Evolutionary conservation across 2,888 invertebrate genomes (phyloP).

Genomic region (Cotesia congregata): DNA sequence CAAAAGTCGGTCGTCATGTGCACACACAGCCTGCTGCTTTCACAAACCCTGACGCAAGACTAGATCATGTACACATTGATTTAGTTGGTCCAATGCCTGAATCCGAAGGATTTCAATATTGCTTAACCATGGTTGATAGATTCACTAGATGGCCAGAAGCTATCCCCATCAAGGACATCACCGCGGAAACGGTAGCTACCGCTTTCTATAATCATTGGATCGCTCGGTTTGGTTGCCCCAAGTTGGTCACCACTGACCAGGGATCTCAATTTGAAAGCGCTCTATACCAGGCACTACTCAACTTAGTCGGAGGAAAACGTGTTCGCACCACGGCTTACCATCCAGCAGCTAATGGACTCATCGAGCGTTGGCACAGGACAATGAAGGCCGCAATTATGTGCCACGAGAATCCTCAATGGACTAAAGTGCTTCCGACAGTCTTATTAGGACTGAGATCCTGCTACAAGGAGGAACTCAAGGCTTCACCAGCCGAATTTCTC

Average conservation of each 20-base stretch:
- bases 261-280: constrained; percentile 54
- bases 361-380: constrained; percentile 43
- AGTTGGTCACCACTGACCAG: constrained; percentile 56
- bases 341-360: constrained; percentile 53
- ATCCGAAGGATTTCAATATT: constrained; percentile 36
- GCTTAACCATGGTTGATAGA: constrained; percentile 42
- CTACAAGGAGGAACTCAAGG: constrained; percentile 22
- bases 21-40: constrained; percentile 40
- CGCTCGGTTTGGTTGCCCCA: constrained; percentile 50
- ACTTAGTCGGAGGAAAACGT: constrained; percentile 42
- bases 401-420: constrained; percentile 18
- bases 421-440: constrained; percentile 19
- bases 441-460: constrained; percentile 24
- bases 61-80: constrained; percentile 49
- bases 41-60: constrained; percentile 47
- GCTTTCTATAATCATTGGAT: constrained; percentile 52
- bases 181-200: constrained; percentile 25
- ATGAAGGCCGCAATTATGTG: constrained; percentile 43
- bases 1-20: constrained; percentile 56
- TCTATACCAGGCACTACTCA: constrained; percentile 45
- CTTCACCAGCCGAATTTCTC: constrained; percentile 21
- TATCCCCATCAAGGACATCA: constrained; percentile 32
- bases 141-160: constrained; percentile 47
- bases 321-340: constrained; percentile 51
- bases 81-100: constrained; percentile 43